phyloP scores from a whole-genome alignment of 2,113 vertebrate genomes.

The Pachycephala philippinensis region DNA sequence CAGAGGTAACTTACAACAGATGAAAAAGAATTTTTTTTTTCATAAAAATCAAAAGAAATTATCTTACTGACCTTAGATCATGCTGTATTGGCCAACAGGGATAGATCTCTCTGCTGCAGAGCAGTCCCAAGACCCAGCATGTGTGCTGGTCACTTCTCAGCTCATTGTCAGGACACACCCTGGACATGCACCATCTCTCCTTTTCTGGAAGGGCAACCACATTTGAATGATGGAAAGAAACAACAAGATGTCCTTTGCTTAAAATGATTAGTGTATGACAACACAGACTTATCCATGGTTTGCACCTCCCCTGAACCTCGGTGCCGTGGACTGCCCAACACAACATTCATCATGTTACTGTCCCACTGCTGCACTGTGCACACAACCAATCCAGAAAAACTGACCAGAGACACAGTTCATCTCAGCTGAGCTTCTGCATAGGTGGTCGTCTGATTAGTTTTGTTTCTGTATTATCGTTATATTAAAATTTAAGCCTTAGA shows the following conservation, averaged over 20 bases:
- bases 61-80: neutral
- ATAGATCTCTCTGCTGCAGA: neutral
- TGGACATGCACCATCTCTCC: neutral
- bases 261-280: neutral
- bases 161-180: neutral
- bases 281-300: neutral
- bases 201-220: neutral
- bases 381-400: neutral
- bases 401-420: neutral
- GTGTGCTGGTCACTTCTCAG: neutral
- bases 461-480: neutral
- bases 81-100: neutral
- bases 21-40: neutral
- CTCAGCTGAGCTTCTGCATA: neutral
- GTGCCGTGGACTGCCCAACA: neutral
- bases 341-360: neutral
- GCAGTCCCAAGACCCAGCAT: neutral
- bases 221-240: neutral
- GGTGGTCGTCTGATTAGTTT: neutral
- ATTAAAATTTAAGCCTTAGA: neutral
- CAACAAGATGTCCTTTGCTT: neutral
- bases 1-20: neutral
- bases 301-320: neutral
- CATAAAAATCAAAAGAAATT: neutral
- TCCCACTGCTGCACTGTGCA: neutral